These are phyloP conservation scores for Sphaeridia pumilis DNA, from an alignment of 2,888 invertebrate species.

Conservation along the genomic window DNA sequence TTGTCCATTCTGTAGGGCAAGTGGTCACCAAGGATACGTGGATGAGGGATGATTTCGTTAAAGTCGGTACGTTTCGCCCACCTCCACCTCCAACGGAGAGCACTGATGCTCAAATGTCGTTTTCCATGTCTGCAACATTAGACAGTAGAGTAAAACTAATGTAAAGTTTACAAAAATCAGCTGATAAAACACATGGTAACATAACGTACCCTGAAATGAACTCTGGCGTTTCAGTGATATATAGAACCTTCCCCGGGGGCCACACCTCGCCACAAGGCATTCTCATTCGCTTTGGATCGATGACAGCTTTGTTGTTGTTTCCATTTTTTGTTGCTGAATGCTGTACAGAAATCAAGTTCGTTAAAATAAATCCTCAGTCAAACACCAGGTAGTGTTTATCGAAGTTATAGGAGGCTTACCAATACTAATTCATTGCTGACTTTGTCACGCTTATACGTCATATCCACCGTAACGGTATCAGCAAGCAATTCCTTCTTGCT, in stretches of 20 bases:
- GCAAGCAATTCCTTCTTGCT: no score
- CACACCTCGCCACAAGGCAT: slow-evolving; percentile 22
- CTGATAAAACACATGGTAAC: neutral
- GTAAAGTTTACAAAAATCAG: neutral
- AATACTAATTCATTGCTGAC: no score
- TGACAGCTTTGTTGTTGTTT: neutral
- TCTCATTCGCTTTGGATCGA: neutral
- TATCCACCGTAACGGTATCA: no score
- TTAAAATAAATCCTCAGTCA: no score
- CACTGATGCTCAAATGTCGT: neutral
- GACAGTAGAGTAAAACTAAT: neutral
- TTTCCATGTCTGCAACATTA: slow-evolving; percentile 9
- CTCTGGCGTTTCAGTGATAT: slow-evolving; percentile 21
- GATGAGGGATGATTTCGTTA: slow-evolving; percentile 68
- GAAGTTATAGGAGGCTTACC: no score
- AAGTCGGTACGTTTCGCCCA: slow-evolving; percentile 72
- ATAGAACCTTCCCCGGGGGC: slow-evolving; percentile 21
- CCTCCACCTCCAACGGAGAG: slow-evolving; percentile 51
- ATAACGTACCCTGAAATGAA: slow-evolving; percentile 7
- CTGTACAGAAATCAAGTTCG: no score
- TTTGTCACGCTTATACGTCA: no score
- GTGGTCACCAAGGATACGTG: slow-evolving; percentile 73
- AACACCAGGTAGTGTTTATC: no score
- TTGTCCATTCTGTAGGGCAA: slow-evolving; percentile 64
- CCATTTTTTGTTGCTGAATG: no score